These are phyloP conservation scores for Saccostrea glomerata DNA, from an alignment of 1,140 invertebrate species.

Conservation along the genomic window DNA sequence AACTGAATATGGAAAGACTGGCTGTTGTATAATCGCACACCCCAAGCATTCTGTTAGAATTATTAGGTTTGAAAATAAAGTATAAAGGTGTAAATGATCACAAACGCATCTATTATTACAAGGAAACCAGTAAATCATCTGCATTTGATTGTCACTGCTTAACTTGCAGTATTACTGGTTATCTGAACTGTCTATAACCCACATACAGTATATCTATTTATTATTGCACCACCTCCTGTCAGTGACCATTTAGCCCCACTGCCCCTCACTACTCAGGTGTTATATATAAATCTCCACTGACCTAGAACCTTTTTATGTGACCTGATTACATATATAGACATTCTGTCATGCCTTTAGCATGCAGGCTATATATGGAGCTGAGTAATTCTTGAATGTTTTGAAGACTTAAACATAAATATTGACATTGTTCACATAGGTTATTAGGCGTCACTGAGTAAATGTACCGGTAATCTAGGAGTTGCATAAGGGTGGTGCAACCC, in stretches of 20 bases:
- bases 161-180: too few relatives aligned
- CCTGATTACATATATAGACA: not conserved
- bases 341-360: not conserved
- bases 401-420: not conserved
- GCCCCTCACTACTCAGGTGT: not conserved
- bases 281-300: not conserved
- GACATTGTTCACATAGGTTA: not conserved
- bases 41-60: too few relatives aligned
- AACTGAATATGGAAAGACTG: too few relatives aligned
- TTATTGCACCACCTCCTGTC: constrained; percentile 11
- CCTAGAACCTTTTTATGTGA: constrained; percentile 1
- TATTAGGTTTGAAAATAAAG: not conserved
- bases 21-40: too few relatives aligned
- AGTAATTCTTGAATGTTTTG: not conserved
- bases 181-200: not conserved
- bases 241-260: constrained; percentile 22
- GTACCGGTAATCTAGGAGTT: too few relatives aligned
- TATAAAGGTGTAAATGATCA: not conserved
- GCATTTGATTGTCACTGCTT: too few relatives aligned
- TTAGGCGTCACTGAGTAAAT: not conserved
- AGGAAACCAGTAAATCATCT: too few relatives aligned
- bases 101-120: too few relatives aligned
- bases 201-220: not conserved
- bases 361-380: not conserved
- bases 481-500: too few relatives aligned